These are phyloP conservation scores for Bradypus variegatus DNA, from an alignment of 2,797 vertebrate species.

Conservation along the genomic window DNA sequence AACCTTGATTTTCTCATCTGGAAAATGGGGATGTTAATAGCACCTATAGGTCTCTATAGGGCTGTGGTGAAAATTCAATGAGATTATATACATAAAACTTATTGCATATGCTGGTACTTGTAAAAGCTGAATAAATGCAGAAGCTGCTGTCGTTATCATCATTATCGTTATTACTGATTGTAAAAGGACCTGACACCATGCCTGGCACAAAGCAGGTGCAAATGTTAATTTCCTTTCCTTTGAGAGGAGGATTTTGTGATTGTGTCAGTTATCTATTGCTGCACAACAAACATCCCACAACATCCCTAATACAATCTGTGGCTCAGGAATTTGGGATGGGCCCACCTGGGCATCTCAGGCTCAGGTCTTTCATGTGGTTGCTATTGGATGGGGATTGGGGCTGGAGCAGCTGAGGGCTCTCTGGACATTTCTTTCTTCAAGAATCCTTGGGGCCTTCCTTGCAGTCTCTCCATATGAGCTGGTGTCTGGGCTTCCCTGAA, in stretches of 20 bases:
- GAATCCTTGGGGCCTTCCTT: too few relatives aligned
- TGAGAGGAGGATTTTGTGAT: background rate
- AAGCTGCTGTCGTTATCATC: background rate
- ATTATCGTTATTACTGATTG: background rate
- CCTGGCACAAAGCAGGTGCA: background rate
- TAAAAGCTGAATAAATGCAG: background rate
- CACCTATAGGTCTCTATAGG: background rate
- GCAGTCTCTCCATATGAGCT: background rate
- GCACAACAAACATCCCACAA: background rate
- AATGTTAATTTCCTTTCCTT: background rate
- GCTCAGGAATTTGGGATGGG: background rate
- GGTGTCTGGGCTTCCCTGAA: background rate
- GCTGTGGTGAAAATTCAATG: background rate
- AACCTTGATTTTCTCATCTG: background rate
- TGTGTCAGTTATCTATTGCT: background rate
- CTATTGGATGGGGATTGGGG: too few relatives aligned
- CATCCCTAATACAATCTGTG: background rate
- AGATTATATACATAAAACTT: background rate
- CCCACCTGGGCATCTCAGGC: background rate
- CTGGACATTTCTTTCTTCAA: background rate
- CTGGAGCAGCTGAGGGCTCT: rapidly evolving
- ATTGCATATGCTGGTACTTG: background rate
- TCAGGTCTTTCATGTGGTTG: background rate
- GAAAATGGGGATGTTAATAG: background rate
- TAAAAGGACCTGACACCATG: background rate